phyloP scores from a whole-genome alignment of 1,140 invertebrate species.

The Neuroterus valhalla region DNA sequence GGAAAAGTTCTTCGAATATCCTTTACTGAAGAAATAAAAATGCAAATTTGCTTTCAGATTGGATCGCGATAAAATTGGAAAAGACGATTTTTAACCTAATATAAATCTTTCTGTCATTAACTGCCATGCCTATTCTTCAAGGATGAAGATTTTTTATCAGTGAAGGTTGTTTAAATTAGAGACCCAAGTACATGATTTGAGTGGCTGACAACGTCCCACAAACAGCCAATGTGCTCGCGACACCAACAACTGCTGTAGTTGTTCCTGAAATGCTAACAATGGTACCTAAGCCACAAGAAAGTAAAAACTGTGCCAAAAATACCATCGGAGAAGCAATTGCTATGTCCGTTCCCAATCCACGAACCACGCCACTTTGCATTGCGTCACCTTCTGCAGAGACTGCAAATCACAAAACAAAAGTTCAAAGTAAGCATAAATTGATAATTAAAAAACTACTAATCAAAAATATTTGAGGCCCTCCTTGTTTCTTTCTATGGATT shows the following conservation, averaged over 20 bases:
- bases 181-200: conserved; percentile 80
- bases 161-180: not conserved
- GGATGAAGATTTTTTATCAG: not conserved
- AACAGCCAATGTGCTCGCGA: conserved; percentile 87
- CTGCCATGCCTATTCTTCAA: too few relatives aligned
- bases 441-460: too few relatives aligned
- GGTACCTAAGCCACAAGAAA: conserved; percentile 90
- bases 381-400: conserved; percentile 74
- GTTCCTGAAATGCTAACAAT: conserved; percentile 87
- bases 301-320: conserved; percentile 93
- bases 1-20: too few relatives aligned
- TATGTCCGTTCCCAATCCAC: conserved; percentile 94
- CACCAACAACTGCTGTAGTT: conserved; percentile 89
- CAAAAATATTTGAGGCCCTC: too few relatives aligned
- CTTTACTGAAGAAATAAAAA: too few relatives aligned
- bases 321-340: conserved; percentile 96
- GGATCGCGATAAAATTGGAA: too few relatives aligned
- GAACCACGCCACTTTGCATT: conserved; percentile 76
- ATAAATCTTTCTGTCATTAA: too few relatives aligned
- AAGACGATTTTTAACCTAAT: too few relatives aligned
- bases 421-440: conserved; percentile 3
- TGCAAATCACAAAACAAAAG: conserved; percentile 78
- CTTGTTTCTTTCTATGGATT: conserved; percentile 56
- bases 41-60: too few relatives aligned
- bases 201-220: conserved; percentile 89